A percentile compares a stretch with the other conserved stretches of the same genome.
These are phyloP conservation scores for Lepidochrysops patricia DNA, from an alignment of 2,888 invertebrate species.

Conservation along the genomic window DNA sequence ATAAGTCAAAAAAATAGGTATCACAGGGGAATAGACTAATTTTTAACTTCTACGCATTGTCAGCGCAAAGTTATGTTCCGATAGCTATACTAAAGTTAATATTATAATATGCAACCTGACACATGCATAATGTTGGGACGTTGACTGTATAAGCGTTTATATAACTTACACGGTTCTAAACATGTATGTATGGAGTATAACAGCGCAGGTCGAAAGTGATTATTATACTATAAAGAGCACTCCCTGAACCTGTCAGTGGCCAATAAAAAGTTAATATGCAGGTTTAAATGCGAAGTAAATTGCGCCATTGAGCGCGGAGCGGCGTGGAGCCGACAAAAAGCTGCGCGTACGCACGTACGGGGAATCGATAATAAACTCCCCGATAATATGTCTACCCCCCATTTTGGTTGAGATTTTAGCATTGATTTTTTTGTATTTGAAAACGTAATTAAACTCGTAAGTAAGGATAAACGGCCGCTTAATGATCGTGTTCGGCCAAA, in stretches of 20 bases:
- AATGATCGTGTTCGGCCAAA: background rate
- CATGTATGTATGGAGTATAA: background rate
- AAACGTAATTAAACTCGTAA: conserved; percentile 15
- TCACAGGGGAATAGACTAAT: no score
- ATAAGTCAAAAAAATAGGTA: no score
- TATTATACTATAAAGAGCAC: background rate
- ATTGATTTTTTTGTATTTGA: conserved; percentile 24
- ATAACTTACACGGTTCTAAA: background rate
- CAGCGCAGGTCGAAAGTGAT: background rate
- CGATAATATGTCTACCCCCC: conserved; percentile 40
- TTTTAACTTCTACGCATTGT: no score
- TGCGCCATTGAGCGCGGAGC: conserved; percentile 48
- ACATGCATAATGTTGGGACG: no score
- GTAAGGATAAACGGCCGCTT: background rate
- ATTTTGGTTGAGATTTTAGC: conserved; percentile 25
- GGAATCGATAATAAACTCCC: conserved; percentile 36
- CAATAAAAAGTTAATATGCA: conserved; percentile 7
- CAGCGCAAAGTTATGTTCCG: background rate
- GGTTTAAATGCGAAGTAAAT: conserved; percentile 29
- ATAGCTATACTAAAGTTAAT: background rate
- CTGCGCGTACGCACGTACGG: conserved; percentile 40
- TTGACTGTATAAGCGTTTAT: no score
- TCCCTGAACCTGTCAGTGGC: background rate
- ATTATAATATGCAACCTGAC: no score
- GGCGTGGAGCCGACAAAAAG: conserved; percentile 37